These are phyloP conservation scores for Macropis europaea DNA, from an alignment of 2,888 invertebrate genomes.

Conservation along the genomic window DNA sequence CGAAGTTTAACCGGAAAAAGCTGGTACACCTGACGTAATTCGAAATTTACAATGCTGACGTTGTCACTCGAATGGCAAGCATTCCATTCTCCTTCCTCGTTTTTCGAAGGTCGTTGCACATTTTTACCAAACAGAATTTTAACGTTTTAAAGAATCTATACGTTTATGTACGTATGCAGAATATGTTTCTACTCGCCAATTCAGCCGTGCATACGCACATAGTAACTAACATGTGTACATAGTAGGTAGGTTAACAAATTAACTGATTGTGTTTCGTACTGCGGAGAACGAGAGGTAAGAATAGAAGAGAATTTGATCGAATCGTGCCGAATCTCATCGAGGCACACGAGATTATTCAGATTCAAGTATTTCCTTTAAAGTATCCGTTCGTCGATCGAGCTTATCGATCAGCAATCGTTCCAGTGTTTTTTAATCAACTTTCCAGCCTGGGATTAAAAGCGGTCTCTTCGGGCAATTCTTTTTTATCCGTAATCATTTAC, in stretches of 20 bases:
- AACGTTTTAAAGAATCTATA: constrained; percentile 45
- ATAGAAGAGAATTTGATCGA: constrained; percentile 10
- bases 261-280: constrained; percentile 78
- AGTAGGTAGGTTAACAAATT: constrained; percentile 79
- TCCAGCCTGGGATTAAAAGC: constrained; percentile 57
- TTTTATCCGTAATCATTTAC: background rate
- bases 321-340: background rate
- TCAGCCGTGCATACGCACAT: constrained; percentile 76
- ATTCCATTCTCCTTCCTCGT: no score
- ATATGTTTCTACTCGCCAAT: constrained; percentile 64
- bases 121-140: constrained; percentile 30
- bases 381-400: no score
- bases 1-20: no score
- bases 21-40: no score
- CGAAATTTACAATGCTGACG: no score
- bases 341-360: background rate
- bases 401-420: background rate
- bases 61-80: no score
- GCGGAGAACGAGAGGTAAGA: constrained; percentile 32
- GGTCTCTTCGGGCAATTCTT: constrained; percentile 19
- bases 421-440: constrained; percentile 24
- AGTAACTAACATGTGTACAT: constrained; percentile 77
- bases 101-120: constrained; percentile 24
- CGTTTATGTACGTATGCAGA: constrained; percentile 71
- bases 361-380: background rate